phyloP scores from a whole-genome alignment of 2,888 invertebrate species.

The Melanargia galathea region DNA sequence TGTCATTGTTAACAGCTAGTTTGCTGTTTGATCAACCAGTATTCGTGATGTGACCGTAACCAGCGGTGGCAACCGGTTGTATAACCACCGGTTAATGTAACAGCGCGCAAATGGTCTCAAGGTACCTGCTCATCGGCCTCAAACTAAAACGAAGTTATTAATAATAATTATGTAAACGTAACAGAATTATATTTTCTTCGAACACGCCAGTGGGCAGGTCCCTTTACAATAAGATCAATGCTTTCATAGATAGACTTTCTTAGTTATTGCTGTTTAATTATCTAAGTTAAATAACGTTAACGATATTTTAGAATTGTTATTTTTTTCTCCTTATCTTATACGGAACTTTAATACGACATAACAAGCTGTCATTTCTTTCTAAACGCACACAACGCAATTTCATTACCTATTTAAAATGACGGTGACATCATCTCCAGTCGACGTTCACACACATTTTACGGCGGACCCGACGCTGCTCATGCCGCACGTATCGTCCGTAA shows the following conservation, averaged over 20 bases:
- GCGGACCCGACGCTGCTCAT: too few relatives aligned
- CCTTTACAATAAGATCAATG: conserved; percentile 18
- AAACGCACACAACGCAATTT: too few relatives aligned
- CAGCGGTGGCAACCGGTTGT: too few relatives aligned
- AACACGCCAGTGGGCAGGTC: conserved; percentile 27
- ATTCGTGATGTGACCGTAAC: too few relatives aligned
- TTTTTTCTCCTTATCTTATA: conserved; percentile 20
- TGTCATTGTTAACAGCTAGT: too few relatives aligned
- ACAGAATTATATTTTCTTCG: not conserved
- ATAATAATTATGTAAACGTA: not conserved
- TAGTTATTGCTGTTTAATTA: conserved; percentile 33
- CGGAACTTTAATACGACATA: conserved; percentile 31
- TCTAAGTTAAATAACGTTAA: conserved; percentile 12
- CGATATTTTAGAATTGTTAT: conserved; percentile 32
- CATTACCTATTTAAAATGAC: too few relatives aligned
- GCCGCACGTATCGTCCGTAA: too few relatives aligned
- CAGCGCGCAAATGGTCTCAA: conserved; percentile 1
- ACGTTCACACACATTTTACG: too few relatives aligned
- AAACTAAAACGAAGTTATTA: not conserved
- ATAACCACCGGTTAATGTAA: too few relatives aligned
- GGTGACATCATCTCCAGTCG: too few relatives aligned
- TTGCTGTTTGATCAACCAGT: too few relatives aligned
- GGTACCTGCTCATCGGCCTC: not conserved
- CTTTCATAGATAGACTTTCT: conserved; percentile 4
- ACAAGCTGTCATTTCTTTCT: not conserved